These are phyloP conservation scores for Lordiphosa andalusiaca DNA, from an alignment of 2,888 invertebrate species.

Conservation along the genomic window DNA sequence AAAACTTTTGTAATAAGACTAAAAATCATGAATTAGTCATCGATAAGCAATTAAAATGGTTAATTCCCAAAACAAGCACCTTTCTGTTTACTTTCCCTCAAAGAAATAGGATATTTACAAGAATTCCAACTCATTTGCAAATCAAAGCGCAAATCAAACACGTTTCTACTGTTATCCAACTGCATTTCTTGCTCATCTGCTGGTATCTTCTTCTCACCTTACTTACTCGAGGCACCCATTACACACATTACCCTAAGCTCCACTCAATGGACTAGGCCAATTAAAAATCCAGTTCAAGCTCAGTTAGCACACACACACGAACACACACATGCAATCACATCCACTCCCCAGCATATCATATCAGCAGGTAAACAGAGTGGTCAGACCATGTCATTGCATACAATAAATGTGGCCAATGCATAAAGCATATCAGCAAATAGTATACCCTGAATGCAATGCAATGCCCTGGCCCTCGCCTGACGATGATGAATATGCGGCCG, in stretches of 20 bases:
- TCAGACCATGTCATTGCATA: conserved; percentile 13
- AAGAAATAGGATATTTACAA: conserved; percentile 9
- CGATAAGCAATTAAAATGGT: no score
- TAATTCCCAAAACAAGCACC: no score
- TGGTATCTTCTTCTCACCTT: conserved; percentile 5
- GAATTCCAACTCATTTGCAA: conserved; percentile 17
- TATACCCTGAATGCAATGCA: conserved; percentile 1
- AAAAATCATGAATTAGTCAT: no score
- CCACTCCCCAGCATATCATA: conserved; percentile 1
- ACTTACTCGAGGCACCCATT: neutral
- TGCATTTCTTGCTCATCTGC: conserved; percentile 7
- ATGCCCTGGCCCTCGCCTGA: neutral
- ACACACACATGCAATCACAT: neutral
- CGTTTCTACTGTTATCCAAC: conserved; percentile 33
- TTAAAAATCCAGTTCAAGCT: conserved; percentile 39
- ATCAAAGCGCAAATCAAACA: conserved; percentile 27
- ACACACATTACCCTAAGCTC: conserved; percentile 11
- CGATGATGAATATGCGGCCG: conserved; percentile 32
- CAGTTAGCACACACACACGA: conserved; percentile 15
- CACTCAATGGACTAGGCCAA: conserved; percentile 42
- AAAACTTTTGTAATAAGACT: no score
- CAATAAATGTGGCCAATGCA: conserved; percentile 25
- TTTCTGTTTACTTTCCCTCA: conserved; percentile 1
- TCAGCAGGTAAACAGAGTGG: conserved; percentile 6
- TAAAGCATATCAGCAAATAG: conserved; percentile 18